These are phyloP conservation scores for Labrus mixtus DNA, from an alignment of 2,113 vertebrate species.

Conservation along the genomic window DNA sequence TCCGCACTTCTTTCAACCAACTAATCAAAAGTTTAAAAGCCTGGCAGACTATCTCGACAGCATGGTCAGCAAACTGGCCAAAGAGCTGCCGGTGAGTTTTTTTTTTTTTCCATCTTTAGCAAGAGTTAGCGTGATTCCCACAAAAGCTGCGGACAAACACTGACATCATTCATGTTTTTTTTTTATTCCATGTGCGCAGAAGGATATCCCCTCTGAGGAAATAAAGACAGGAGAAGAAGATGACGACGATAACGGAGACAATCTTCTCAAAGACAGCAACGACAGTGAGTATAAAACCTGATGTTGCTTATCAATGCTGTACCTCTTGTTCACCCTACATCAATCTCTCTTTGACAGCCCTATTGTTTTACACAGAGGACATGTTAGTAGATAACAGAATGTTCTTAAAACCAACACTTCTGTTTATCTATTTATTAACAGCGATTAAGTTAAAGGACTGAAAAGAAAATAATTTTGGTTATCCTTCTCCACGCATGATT, in stretches of 20 bases:
- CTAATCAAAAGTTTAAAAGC: slow-evolving; percentile 98
- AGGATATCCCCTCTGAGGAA: slow-evolving; percentile 97
- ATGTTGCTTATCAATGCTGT: too few species aligned
- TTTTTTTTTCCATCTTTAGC: neutral
- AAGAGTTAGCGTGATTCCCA: neutral
- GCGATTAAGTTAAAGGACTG: too few species aligned
- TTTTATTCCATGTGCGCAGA: slow-evolving; percentile 58
- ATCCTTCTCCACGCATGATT: neutral
- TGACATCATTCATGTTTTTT: neutral
- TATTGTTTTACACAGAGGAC: too few species aligned
- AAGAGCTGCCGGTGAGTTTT: slow-evolving; percentile 94
- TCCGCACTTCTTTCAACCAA: slow-evolving; percentile 98
- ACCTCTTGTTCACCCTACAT: neutral
- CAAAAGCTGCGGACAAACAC: neutral
- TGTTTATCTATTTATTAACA: too few species aligned
- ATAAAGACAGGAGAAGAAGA: slow-evolving; percentile 99
- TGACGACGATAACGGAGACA: slow-evolving; percentile 97
- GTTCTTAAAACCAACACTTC: too few species aligned
- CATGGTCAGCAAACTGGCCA: slow-evolving; percentile 99
- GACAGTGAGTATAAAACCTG: slow-evolving; percentile 89
- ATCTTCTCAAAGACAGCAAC: slow-evolving; percentile 96
- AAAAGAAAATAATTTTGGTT: neutral
- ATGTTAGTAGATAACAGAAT: too few species aligned
- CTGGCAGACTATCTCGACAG: slow-evolving; percentile 97
- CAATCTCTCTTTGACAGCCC: too few species aligned